Evolutionary conservation across 2,888 invertebrate species (phyloP), one percentile per base, ranked within the genome.

Genomic region (Sepiola atlantica): DNA sequence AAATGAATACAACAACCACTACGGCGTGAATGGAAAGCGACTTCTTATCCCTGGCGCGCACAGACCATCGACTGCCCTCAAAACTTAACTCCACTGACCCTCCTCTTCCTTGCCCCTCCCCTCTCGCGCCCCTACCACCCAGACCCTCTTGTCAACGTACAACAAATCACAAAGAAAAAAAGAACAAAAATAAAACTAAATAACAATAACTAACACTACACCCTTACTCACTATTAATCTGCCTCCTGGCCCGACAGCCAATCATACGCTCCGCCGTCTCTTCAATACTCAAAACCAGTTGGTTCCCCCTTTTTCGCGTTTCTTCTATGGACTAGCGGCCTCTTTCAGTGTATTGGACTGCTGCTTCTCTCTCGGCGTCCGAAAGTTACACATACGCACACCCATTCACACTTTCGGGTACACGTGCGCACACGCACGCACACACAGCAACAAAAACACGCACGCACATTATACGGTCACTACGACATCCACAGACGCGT

Each of bases 311-410:
- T 77, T 32, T 32, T 32, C 77, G 77, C 16, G 77, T 1, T 77
- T 14, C 16, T 45, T n/a, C 77, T n/a, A 32, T 77, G 77, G 77
- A 77, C 77, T n/a, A 18, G 77, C 77, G 14, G 77, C n/a, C n/a
- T 32, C 16, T 45, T 32, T 77, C 77, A 16, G 77, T 77, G 24
- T 61, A 45, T 16, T n/a, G 77, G 24, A 16, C 77, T 77, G 77
- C 77, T 77, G 77, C 77, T n/a, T 77, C n/a, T n/a, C 77, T 77
- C 77, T n/a, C 77, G 32, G 77, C 77, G 77, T 77, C 77, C 77
- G 4, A 77, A 77, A 77, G 77, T 77, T 77, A 77, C 77, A n/a
- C 77, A 77, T n/a, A 77, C 77, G n/a, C 77, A 77, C 77, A 28
- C 28, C 77, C 77, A 77, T n/a, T n/a, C 28, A 28, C 77, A 77